Conservation (phyloP, 2,113 vertebrate genomes). For the Gopherus evgoodei region DNA sequence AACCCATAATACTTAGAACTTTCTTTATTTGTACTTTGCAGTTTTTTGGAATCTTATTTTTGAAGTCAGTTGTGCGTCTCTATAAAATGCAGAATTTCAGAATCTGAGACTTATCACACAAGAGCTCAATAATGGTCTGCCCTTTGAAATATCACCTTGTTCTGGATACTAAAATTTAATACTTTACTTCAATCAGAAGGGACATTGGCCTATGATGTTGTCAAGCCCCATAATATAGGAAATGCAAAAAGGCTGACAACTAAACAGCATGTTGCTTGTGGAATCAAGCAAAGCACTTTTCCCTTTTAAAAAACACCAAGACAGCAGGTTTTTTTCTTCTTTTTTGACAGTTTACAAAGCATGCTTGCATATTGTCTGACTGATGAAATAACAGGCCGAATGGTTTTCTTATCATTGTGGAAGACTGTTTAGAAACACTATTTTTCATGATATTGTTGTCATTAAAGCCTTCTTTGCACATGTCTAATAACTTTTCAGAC, state of each 20-base stretch:
- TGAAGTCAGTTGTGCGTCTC: constrained; percentile 68
- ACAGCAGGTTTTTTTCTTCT: constrained; percentile 22
- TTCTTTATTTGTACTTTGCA: constrained; percentile 61
- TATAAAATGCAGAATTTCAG: constrained; percentile 70
- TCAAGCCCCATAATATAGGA: constrained; percentile 60
- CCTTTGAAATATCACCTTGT: constrained; percentile 75
- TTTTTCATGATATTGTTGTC: neutral
- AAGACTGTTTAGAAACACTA: neutral
- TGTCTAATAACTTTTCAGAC: constrained; percentile 10
- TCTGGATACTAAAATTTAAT: constrained; percentile 68
- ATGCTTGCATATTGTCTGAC: neutral
- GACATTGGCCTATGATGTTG: constrained; percentile 63
- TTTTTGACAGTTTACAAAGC: constrained; percentile 17
- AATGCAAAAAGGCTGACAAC: constrained; percentile 58
- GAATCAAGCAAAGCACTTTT: constrained; percentile 62
- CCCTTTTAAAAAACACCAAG: constrained; percentile 37
- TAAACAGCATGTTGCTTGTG: constrained; percentile 54
- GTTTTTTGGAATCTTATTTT: constrained; percentile 68
- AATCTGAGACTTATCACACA: constrained; percentile 67
- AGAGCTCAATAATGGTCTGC: constrained; percentile 56
- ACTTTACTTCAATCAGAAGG: constrained; percentile 75
- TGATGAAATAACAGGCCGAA: constrained; percentile 8
- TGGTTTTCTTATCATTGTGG: neutral
- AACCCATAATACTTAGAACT: constrained; percentile 28
- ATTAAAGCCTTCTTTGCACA: neutral